These are phyloP conservation scores for Hirtodrosophila confusa DNA, from an alignment of 2,888 invertebrate genomes.

Conservation along the genomic window DNA sequence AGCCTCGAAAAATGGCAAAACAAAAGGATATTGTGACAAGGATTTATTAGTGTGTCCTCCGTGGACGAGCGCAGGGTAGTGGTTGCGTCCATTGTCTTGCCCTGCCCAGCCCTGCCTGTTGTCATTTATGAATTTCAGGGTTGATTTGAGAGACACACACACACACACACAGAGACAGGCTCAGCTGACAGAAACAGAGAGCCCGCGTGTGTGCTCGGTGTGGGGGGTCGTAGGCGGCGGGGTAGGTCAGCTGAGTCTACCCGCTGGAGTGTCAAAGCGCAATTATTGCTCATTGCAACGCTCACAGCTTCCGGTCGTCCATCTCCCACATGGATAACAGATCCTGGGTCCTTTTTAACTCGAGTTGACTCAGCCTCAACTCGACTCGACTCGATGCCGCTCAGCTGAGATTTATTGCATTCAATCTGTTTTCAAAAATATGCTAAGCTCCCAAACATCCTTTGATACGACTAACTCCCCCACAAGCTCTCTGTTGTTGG, in stretches of 20 bases:
- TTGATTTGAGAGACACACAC: conserved; percentile 53
- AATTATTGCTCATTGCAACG: conserved; percentile 63
- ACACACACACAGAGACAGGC: conserved; percentile 4
- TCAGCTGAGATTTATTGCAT: conserved; percentile 63
- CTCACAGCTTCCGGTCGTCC: conserved; percentile 27
- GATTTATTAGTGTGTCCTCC: conserved; percentile 69
- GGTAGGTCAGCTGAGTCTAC: conserved; percentile 23
- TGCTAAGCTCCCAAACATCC: conserved; percentile 6
- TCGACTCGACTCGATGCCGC: conserved; percentile 22
- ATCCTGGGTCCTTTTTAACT: conserved; percentile 22
- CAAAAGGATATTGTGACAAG: conserved; percentile 79
- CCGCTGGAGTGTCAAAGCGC: conserved; percentile 63
- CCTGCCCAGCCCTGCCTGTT: conserved; percentile 34
- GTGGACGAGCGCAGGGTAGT: conserved; percentile 20
- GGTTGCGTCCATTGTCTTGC: conserved; percentile 60
- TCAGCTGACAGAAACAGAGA: conserved; percentile 6
- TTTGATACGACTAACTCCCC: no score
- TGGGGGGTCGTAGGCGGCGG: background rate
- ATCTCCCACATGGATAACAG: conserved; percentile 18
- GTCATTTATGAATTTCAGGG: conserved; percentile 61
- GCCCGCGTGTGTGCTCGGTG: background rate
- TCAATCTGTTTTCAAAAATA: conserved; percentile 57
- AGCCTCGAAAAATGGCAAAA: conserved; percentile 68
- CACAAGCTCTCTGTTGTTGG: background rate
- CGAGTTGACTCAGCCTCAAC: conserved; percentile 13